These are phyloP conservation scores for Urocynchramus pylzowi DNA, from an alignment of 2,113 vertebrate genomes.

Conservation along the genomic window DNA sequence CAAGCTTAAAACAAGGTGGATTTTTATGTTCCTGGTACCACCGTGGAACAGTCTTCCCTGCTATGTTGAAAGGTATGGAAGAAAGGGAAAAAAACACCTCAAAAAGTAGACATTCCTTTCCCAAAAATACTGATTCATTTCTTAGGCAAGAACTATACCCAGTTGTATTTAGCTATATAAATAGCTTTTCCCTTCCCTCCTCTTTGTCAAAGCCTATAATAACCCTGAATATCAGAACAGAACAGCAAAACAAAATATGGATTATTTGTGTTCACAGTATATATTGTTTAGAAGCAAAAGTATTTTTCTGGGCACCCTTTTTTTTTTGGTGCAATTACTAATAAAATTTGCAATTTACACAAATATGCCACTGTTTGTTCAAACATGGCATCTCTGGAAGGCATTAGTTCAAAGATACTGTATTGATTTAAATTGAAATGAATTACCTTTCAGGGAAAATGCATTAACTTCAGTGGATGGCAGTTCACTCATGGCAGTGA, in stretches of 20 bases:
- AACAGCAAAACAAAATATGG: background rate
- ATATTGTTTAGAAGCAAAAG: background rate
- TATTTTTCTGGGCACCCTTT: background rate
- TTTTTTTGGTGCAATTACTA: background rate
- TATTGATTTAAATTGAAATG: slow-evolving; percentile 65
- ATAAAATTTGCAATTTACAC: background rate
- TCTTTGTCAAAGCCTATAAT: background rate
- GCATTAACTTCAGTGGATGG: slow-evolving; percentile 44
- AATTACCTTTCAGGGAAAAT: slow-evolving; percentile 59
- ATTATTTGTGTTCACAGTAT: background rate
- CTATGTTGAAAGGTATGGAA: background rate
- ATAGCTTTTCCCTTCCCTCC: background rate
- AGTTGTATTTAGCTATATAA: background rate
- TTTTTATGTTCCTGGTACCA: background rate
- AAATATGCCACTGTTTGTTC: background rate
- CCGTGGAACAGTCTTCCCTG: background rate
- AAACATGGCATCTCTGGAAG: slow-evolving; percentile 7
- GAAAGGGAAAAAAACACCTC: fast-evolving
- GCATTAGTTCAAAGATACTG: slow-evolving; percentile 15
- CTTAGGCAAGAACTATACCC: background rate
- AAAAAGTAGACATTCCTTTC: background rate
- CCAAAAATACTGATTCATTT: background rate
- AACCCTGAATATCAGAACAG: background rate
- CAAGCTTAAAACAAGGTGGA: fast-evolving
- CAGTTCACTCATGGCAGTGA: slow-evolving; percentile 18